Base-by-base conservation (phyloP, 2,113 vertebrate species). In the Leuciscus idus region DNA sequence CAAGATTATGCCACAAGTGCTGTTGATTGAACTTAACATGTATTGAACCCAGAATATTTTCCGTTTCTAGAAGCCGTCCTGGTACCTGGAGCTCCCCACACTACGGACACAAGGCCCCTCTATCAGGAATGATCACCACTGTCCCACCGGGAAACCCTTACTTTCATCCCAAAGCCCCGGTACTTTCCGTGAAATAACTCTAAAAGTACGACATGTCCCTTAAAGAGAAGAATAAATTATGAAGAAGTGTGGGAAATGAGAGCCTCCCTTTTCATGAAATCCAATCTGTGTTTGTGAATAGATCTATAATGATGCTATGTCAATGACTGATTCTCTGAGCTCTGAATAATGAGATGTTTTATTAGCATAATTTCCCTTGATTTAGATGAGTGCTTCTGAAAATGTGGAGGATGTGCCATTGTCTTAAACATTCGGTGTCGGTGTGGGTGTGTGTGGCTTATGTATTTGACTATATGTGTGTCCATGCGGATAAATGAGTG, bases 301-400 rank as follows among this genome's bases (percentile, higher is more conserved):
- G 62, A 87, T 92, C 88, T 92, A 91, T 92, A 92, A 93, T 93
- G 88, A 93, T 93, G 91, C 91, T 92, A 93, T 92, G 90, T 93
- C 93, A 92, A 86, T 90, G 91, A 90, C 85, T 93, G 92, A 92
- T 93, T 93, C 88, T 74, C 87, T 75, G 91, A 92, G 91, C 85
- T 90, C 86, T 89, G 90, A 92, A 94, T 94, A 94, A 94, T 94
- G 92, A 94, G 91, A 90, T 91, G 90, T 83, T 81, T 87, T 87
- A 93, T 95, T 95, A 93, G 92, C 92, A 95, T 94, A 93, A 95
- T 95, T 93, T 94, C 90, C 91, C 90, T 85, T 94, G 93, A 95
- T 95, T 94, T 94, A 95, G 90, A 94, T 93, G 93, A 94, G 91
- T 92, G 91, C 86, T 93, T 94, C 91, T 92, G 91, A 92, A 92